A percentile compares a stretch with the other conserved stretches of the same genome.
These are phyloP conservation scores for Clinocottus analis DNA, from an alignment of 2,113 vertebrate genomes.

Conservation along the genomic window DNA sequence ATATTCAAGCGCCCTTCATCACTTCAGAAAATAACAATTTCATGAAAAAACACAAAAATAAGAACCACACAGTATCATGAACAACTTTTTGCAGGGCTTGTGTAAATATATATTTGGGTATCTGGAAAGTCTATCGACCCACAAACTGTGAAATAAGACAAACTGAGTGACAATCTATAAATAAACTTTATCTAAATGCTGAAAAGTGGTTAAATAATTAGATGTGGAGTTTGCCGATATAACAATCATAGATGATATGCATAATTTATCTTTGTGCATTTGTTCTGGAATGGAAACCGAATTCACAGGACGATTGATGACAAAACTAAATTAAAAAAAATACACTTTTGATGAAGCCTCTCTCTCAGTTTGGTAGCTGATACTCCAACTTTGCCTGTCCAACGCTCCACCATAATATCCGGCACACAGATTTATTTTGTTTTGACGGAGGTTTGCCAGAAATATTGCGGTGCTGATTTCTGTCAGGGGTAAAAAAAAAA, in stretches of 20 bases:
- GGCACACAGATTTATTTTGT: conserved; percentile 36
- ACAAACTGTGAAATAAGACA: background rate
- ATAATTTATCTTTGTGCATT: background rate
- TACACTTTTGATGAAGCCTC: conserved; percentile 52
- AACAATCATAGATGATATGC: conserved; percentile 5
- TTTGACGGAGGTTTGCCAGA: conserved; percentile 20
- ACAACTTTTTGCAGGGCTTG: background rate
- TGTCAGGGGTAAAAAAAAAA: background rate
- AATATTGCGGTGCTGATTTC: conserved; percentile 1
- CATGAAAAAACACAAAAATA: too few species aligned
- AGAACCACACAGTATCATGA: too few species aligned
- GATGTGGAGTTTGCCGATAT: background rate
- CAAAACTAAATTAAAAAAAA: conserved; percentile 18
- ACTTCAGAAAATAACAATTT: background rate
- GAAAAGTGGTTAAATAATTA: background rate
- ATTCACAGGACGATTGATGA: background rate
- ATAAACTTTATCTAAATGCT: background rate
- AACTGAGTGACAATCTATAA: background rate
- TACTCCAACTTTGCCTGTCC: conserved; percentile 12
- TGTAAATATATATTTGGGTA: background rate
- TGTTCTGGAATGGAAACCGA: conserved; percentile 3
- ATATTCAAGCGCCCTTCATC: background rate
- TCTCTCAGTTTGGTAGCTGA: conserved; percentile 34
- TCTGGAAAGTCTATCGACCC: background rate
- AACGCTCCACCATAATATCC: conserved; percentile 52